Evolutionary conservation across 2,113 vertebrate genomes (phyloP).

Genomic region (Ceyx melanurus): DNA sequence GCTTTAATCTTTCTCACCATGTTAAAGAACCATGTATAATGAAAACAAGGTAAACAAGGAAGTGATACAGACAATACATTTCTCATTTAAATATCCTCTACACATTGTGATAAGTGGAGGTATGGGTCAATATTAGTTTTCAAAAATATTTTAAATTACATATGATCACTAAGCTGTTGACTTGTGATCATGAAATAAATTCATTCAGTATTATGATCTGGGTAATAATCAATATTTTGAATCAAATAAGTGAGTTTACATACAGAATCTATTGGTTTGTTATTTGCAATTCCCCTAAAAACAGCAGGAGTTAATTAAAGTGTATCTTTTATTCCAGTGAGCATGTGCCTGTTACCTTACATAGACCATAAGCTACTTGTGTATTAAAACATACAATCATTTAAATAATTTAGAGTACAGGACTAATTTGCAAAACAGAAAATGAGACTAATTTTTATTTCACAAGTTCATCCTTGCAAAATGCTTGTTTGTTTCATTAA

Average conservation of each 20-base stretch:
- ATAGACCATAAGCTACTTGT: not conserved
- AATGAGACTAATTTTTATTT: not conserved
- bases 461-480: not conserved
- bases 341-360: not conserved
- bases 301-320: not conserved
- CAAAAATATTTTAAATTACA: not conserved
- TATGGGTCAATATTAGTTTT: not conserved
- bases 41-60: not conserved
- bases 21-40: not conserved
- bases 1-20: not conserved
- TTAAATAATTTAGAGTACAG: not conserved
- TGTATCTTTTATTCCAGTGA: not conserved
- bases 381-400: not conserved
- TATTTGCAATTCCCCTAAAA: not conserved
- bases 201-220: not conserved
- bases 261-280: not conserved
- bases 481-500: not conserved
- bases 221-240: not conserved
- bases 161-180: not conserved
- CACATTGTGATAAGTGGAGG: not conserved
- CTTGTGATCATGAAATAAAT: not conserved
- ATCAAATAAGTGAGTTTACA: not conserved
- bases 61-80: not conserved
- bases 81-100: not conserved
- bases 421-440: not conserved